Base-by-base conservation (phyloP, 2,888 invertebrate species). In the Choristoneura rosaceana region DNA sequence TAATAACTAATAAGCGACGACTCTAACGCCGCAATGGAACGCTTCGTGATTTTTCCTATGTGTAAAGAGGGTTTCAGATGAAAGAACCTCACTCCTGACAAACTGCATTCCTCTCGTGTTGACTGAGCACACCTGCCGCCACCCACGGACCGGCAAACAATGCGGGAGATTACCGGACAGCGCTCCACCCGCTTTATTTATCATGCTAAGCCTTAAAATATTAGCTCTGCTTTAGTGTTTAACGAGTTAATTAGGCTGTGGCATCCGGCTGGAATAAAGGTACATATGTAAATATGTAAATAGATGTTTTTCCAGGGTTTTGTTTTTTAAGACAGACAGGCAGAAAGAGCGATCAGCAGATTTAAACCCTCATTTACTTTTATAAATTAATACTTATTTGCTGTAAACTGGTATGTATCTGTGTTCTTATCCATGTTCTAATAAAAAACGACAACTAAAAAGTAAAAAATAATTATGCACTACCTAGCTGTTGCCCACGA, bases 71-170 rank as follows among this genome's bases (percentile, higher is more conserved):
- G 55, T 12, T 17, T 52, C 52, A 47, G 38, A 43, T 66, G 67
- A 34, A 52, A 61, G 52, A 58, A 45, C 15, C 41, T 45, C 62
- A 17, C 45, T 62, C 34, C 59, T 79, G 80, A 81, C 79, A 77
- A 67, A 78, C 77, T 62, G 77, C 80, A 85, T 83, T 84, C 85
- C 81, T 64, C 33, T 73, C 74, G 70, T 71, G 66, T 78, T 75
- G 78, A 75, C 75, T 70, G 73, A 41, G 70, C 78, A 77, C 81
- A 80, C 84, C 86, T 85, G 83, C 85, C 79, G 77, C 70, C 71
- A 69, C 65, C 74, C 74, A 74, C 75, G 81, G 78, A 79, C 80
- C 79, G 84, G 82, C 85, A 86, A 86, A 87, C 85, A 80, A 78
- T 64, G 60, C 70, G 34, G 14, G 63, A 64, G 73, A 68, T 73